Conservation (phyloP, 2,113 vertebrate species). For the Ranitomeya variabilis region DNA sequence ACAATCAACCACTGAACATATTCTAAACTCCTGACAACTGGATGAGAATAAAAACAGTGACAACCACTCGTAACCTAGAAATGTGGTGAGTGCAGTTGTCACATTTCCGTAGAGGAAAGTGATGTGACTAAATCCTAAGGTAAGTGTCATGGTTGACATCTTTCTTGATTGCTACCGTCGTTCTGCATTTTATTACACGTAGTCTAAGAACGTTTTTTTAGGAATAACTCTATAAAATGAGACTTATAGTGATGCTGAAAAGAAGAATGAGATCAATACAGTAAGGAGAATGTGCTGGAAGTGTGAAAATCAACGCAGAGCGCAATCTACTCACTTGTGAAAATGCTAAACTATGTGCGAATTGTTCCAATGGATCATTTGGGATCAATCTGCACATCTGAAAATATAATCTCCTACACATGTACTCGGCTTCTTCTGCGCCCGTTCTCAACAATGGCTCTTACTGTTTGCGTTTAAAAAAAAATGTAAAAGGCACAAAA, state of each 20-base stretch:
- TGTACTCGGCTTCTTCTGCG: neutral
- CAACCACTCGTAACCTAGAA: too few species aligned
- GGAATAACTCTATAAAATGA: neutral
- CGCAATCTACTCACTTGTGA: slow-evolving; percentile 19
- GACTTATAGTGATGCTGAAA: neutral
- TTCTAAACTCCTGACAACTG: too few species aligned
- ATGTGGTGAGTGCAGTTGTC: too few species aligned
- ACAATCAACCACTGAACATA: too few species aligned
- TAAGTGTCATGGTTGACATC: too few species aligned
- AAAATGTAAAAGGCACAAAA: neutral
- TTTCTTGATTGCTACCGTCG: neutral
- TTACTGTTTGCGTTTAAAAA: neutral
- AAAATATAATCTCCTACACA: slow-evolving; percentile 28
- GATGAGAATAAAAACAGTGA: too few species aligned
- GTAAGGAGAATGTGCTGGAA: neutral
- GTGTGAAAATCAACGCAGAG: neutral
- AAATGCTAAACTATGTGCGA: slow-evolving; percentile 25
- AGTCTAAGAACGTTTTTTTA: neutral
- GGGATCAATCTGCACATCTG: slow-evolving; percentile 43
- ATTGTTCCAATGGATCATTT: slow-evolving; percentile 23
- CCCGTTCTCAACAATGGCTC: neutral
- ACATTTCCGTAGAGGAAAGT: too few species aligned
- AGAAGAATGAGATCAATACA: neutral
- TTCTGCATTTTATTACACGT: neutral
- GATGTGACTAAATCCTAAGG: too few species aligned